Evolutionary conservation across 2,113 vertebrate genomes (phyloP).

Genomic region (Neopipo cinnamomea): DNA sequence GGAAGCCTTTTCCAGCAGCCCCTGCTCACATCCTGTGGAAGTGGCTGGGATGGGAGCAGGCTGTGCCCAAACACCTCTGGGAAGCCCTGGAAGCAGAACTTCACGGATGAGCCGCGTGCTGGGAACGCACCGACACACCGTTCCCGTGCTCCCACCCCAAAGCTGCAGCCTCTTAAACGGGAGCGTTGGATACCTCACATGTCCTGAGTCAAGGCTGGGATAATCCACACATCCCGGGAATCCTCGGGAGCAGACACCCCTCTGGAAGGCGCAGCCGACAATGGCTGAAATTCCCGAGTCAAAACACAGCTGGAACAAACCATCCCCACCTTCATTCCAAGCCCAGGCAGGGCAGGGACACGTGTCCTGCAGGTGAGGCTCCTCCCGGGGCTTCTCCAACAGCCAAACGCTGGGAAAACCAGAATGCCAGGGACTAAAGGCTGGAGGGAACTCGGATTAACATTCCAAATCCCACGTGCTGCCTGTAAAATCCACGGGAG

Average conservation of each 20-base stretch:
- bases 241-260: neutral
- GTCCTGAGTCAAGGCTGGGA: neutral
- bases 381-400: neutral
- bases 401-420: neutral
- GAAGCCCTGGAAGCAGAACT: neutral
- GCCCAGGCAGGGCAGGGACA: neutral
- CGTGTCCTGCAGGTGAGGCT: neutral
- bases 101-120: fast-evolving
- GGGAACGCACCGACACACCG: neutral
- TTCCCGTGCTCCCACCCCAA: neutral
- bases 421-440: neutral
- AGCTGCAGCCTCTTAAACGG: neutral
- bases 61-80: fast-evolving
- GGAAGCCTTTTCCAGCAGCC: constrained; percentile 15
- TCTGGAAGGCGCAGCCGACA: neutral
- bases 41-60: no score
- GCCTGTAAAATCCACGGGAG: neutral
- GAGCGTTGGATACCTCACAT: fast-evolving
- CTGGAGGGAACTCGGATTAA: neutral
- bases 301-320: neutral
- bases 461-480: fast-evolving
- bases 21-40: constrained; percentile 48
- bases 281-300: neutral
- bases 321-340: neutral
- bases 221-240: fast-evolving